These are phyloP conservation scores for Tokudaia muenninki DNA, from an alignment of 2,797 vertebrate species.

Conservation along the genomic window DNA sequence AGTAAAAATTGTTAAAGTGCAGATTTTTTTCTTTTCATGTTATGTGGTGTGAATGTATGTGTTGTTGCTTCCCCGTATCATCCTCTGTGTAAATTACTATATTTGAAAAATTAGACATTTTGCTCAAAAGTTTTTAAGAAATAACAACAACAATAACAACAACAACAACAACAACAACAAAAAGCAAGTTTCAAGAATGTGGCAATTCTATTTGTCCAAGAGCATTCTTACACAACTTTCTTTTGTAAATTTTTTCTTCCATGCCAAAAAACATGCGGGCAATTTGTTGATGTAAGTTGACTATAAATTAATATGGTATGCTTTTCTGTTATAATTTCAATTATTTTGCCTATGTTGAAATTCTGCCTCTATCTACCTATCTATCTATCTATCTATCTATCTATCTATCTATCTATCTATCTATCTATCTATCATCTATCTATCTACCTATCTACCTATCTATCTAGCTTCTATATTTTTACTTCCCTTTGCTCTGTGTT, in stretches of 20 bases:
- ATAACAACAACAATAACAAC: conserved; percentile 83
- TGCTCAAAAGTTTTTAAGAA: conserved; percentile 93
- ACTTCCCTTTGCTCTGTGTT: conserved; percentile 85
- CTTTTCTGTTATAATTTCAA: conserved; percentile 92
- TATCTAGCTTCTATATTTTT: conserved; percentile 69
- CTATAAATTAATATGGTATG: conserved; percentile 94
- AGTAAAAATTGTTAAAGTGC: conserved; percentile 90
- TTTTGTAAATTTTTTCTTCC: conserved; percentile 99
- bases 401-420: neutral
- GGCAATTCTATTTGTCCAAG: conserved; percentile 95
- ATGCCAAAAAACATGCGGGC: conserved; percentile 99
- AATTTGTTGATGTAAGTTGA: conserved; percentile 99
- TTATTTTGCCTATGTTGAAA: conserved; percentile 87
- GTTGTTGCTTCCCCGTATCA: conserved; percentile 97
- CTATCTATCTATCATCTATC: neutral
- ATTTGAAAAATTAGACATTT: conserved; percentile 89
- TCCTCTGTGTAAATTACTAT: conserved; percentile 90
- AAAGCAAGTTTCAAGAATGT: conserved; percentile 95
- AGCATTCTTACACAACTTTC: conserved; percentile 99
- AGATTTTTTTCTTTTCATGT: conserved; percentile 97
- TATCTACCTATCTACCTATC: neutral
- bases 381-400: neutral
- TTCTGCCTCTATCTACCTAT: neutral
- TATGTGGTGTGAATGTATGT: conserved; percentile 99
- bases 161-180: conserved; percentile 71